Evolutionary conservation across 1,140 invertebrate species (phyloP), one percentile per base, ranked within the genome.

Genomic region (Augochlora pura): DNA sequence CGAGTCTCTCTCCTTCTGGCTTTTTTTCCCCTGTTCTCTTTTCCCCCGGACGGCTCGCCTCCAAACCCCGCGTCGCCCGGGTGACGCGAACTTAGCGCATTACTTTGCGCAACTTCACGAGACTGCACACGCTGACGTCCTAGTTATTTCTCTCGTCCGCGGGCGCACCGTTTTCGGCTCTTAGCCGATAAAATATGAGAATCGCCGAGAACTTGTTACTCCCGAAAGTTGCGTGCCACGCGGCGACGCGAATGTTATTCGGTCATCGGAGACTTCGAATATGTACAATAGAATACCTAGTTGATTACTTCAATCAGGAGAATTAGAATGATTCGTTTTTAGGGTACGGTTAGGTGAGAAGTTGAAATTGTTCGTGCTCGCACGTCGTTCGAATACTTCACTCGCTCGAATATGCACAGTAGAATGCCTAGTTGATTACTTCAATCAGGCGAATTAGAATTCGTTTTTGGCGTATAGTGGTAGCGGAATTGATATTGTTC

Each of bases 21-120:
- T n/a, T 46, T 46, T 12, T 12, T 12, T 12, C 42, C 9, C 39
- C 8, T 10, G 3, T 10, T 42, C 6, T 42, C 39, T 42, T 10
- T 7, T 16, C 12, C 39, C 12, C 21, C 8, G 5, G 1, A 2
- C 54, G 27, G 32, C 49, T 9, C 52, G 63, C n/a, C 59, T 18
- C 4, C 49, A 16, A 18, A 2, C 18, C 32, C 27, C 25, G 32
- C 32, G 4, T 2, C 32, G 21, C 23, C 57, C n/a, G n/a, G 32
- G 12, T 69, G 25, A 46, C 62, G 62, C 49, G 7, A 81, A 81
- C 60, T 71, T 77, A 39, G 49, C 60, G 79, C 79, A 46, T 57
- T 68, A 81, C 65, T 82, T 85, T 57, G 65, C 70, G 52, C 76
- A 54, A 80, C 57, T 86, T 82, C 73, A 46, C 63, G 64, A 79